A percentile compares a stretch with the other conserved stretches of the same genome.
Conservation (phyloP, 92 coral and sea anemone genomes). For the Metridium senile region DNA sequence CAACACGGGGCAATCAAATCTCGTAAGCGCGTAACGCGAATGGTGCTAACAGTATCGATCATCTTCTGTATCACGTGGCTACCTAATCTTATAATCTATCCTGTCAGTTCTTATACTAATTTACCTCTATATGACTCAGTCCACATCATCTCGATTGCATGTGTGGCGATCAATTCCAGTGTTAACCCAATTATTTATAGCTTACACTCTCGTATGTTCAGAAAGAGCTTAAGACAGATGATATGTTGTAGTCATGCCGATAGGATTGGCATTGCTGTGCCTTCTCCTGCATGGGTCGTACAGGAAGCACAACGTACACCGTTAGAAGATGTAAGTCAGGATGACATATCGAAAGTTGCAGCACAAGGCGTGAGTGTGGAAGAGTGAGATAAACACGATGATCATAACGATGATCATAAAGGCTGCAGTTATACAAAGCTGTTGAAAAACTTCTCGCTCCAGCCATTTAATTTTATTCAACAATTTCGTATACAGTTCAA, state of each 20-base stretch:
- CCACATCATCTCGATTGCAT: slow-evolving; percentile 31
- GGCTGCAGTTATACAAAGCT: neutral
- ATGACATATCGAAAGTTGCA: neutral
- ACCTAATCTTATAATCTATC: slow-evolving; percentile 28
- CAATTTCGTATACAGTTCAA: too few species aligned
- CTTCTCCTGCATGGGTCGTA: neutral
- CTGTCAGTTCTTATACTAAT: slow-evolving; percentile 27
- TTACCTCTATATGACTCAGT: slow-evolving; percentile 40
- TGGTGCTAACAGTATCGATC: slow-evolving; percentile 49
- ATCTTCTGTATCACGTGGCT: slow-evolving; percentile 51
- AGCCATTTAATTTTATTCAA: too few species aligned
- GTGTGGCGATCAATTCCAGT: slow-evolving; percentile 52
- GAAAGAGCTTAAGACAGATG: slow-evolving; percentile 10
- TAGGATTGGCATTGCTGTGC: neutral
- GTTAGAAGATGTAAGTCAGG: neutral
- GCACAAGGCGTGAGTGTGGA: neutral
- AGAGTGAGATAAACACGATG: neutral
- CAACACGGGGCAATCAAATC: slow-evolving; percentile 27
- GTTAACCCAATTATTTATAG: slow-evolving; percentile 68
- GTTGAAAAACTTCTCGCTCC: neutral
- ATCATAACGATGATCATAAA: neutral
- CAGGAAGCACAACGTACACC: neutral
- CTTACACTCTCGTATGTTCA: slow-evolving; percentile 57
- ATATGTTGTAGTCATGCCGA: neutral
- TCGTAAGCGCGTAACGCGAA: slow-evolving; percentile 34